Percentiles rank a stretch among this genome's conserved stretches.
Conservation (phyloP, 2,113 vertebrate species). For the Sula dactylatra region DNA sequence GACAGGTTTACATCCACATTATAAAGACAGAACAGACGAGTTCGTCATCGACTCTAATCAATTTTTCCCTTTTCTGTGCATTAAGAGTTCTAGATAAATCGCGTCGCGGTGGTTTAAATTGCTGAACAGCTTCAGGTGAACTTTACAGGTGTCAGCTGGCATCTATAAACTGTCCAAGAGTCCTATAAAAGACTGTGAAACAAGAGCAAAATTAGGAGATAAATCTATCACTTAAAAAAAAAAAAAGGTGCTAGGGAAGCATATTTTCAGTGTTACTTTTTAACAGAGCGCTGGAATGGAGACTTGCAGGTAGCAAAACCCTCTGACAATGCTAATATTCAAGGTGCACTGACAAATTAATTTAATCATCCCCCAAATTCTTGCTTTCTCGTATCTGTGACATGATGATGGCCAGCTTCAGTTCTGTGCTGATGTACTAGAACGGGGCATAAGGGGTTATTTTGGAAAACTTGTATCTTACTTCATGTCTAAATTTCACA, state of each 20-base stretch:
- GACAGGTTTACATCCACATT: neutral
- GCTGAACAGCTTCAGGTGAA: slow-evolving; percentile 20
- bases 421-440: fast-evolving
- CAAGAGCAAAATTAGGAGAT: slow-evolving; percentile 14
- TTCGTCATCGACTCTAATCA: neutral
- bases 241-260: neutral
- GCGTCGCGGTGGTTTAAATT: neutral
- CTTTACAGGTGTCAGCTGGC: slow-evolving; percentile 40
- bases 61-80: neutral
- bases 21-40: neutral
- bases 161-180: slow-evolving; percentile 13
- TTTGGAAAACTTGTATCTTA: neutral
- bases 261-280: neutral
- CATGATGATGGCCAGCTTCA: neutral
- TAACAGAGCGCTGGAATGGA: neutral
- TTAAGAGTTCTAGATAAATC: neutral
- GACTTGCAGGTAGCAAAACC: neutral
- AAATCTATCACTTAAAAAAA: neutral
- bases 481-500: neutral
- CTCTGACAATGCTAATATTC: neutral
- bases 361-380: neutral
- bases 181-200: slow-evolving; percentile 12
- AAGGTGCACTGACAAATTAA: neutral
- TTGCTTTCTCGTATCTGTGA: fast-evolving
- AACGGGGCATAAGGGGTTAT: neutral